phyloP scores from a whole-genome alignment of 2,888 invertebrate species.

The Ferrisia virgata region DNA sequence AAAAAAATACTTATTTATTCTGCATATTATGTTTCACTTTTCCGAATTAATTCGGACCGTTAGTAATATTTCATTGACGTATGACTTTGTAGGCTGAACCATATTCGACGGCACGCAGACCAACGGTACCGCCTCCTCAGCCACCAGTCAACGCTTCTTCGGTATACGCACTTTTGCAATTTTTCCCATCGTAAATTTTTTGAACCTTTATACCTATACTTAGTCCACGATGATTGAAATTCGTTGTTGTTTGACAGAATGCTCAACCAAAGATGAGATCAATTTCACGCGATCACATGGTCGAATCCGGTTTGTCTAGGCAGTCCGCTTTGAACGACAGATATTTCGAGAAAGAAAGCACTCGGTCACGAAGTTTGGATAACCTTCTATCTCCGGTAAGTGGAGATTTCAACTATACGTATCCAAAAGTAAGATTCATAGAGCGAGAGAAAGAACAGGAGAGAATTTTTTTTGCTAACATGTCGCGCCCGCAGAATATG shows the following conservation, averaged over 20 bases:
- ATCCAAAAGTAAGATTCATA: not conserved
- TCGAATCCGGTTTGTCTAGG: slow-evolving; percentile 62
- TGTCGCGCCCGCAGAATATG: too few species aligned
- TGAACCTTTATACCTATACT: too few species aligned
- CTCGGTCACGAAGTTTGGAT: slow-evolving; percentile 74
- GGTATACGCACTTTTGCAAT: slow-evolving; percentile 40
- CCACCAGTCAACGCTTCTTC: slow-evolving; percentile 48
- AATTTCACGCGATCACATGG: slow-evolving; percentile 52
- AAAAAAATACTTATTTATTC: too few species aligned
- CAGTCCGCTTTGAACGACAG: slow-evolving; percentile 83
- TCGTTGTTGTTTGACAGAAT: not conserved
- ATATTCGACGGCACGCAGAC: slow-evolving; percentile 49
- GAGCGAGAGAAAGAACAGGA: not conserved
- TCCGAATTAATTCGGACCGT: not conserved
- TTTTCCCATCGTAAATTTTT: not conserved
- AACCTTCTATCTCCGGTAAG: slow-evolving; percentile 66
- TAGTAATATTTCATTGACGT: not conserved
- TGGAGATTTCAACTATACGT: not conserved
- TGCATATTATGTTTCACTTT: too few species aligned
- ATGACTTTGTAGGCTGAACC: slow-evolving; percentile 7
- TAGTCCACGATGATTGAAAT: not conserved
- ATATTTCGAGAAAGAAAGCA: slow-evolving; percentile 68
- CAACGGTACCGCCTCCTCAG: slow-evolving; percentile 51
- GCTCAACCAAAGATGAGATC: slow-evolving; percentile 51
- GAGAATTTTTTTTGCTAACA: too few species aligned